Base-by-base conservation (phyloP, 1,140 invertebrate species). In the Trissolcus basalis region DNA sequence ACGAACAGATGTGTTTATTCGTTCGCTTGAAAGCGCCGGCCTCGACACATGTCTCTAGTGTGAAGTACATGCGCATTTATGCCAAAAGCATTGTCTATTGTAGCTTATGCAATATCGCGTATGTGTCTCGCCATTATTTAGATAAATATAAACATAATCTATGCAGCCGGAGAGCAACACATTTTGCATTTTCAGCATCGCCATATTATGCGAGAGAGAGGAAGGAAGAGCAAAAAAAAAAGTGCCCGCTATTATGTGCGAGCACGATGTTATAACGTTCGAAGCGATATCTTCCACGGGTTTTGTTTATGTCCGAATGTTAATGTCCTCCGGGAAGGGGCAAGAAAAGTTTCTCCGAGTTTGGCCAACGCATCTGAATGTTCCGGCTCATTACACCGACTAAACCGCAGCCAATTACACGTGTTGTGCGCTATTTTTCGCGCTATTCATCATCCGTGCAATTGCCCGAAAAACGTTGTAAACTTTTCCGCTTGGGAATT, bases 31-130 rank as follows among this genome's bases (percentile, higher is more conserved):
- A 78, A 78, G 70, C 76, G 61, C 51, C 76, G 64, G 70, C 55
- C 69, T 73, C 76, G 76, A 78, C 76, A 78, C 70, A 78, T 78
- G 70, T 78, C 76, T 78, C 65, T 78, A 48, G 70, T 74, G 64
- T 71, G 67, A 78, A 74, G 70, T 74, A 78, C 70, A 71, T 47
- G 76, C 65, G 64, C 76, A 74, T 78, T 78, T 78, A 68, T 74
- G 67, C 67, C 70, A 59, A 68, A 59, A 58, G 55, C 49, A 78
- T 78, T 74, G 70, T 78, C 71, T 73, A 71, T 69, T 74, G 67
- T 70, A 67, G 60, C 76, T 73, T 58, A 47, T 49, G 51, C 43
- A 48, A 50, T 74, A 71, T 68, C 60, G 15, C 41, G 43, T 35
- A 51, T 41, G 47, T 45, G 36, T 51, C 48, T 27, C 68, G 36